phyloP scores from a whole-genome alignment of 1,140 invertebrate species.

The Adoxophyes honmai region DNA sequence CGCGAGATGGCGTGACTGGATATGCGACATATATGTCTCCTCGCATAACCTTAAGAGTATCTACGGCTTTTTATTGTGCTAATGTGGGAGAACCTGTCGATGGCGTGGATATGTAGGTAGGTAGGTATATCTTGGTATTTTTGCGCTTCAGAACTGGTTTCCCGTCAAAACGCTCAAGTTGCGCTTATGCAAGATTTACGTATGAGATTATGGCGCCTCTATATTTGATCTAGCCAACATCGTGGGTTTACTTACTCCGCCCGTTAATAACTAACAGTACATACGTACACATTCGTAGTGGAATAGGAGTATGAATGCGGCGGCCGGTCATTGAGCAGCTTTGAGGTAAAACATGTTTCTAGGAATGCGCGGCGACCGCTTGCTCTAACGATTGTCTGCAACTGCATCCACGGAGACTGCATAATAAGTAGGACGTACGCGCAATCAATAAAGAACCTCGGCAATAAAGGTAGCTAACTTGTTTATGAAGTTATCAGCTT shows the following conservation, averaged over 20 bases:
- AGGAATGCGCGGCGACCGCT: slow-evolving; percentile 37
- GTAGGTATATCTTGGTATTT: slow-evolving; percentile 12
- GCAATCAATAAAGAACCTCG: slow-evolving; percentile 7
- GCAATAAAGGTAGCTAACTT: slow-evolving; percentile 8
- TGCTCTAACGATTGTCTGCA: slow-evolving; percentile 20
- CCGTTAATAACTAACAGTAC: neutral
- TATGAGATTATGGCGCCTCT: neutral
- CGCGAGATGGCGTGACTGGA: no score
- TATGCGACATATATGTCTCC: no score
- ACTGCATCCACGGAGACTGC: slow-evolving; percentile 26
- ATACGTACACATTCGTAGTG: neutral
- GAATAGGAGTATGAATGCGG: slow-evolving; percentile 11
- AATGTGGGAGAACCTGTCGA: slow-evolving; percentile 39
- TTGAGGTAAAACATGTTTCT: slow-evolving; percentile 46
- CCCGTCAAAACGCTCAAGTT: slow-evolving; percentile 15
- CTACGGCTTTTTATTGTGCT: no score
- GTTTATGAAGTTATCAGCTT: neutral
- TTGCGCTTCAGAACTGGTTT: slow-evolving; percentile 48
- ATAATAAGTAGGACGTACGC: slow-evolving; percentile 11
- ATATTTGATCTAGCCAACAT: neutral
- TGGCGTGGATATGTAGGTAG: neutral
- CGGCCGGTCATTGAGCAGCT: slow-evolving; percentile 21
- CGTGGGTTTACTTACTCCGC: neutral
- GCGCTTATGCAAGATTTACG: neutral
- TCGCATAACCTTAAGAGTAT: no score